These are phyloP conservation scores for Lasioglossum zephyrum DNA, from an alignment of 2,888 invertebrate genomes.

Conservation along the genomic window DNA sequence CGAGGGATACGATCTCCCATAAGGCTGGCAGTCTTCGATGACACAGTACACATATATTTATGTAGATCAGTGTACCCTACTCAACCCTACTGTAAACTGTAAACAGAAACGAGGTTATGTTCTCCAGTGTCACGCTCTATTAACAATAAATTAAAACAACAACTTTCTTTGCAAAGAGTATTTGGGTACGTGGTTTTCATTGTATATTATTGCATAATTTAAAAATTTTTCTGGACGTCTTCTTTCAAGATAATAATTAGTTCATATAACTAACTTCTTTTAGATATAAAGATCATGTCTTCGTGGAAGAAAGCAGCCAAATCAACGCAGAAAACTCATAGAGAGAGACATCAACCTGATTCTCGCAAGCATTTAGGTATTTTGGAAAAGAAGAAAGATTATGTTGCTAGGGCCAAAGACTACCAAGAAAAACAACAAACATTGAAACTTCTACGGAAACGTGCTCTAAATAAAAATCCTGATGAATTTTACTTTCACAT, in stretches of 20 bases:
- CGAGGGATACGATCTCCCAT: no score
- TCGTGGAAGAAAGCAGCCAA: slow-evolving; percentile 96
- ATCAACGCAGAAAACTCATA: slow-evolving; percentile 92
- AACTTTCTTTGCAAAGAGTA: background rate
- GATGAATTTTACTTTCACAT: slow-evolving; percentile 99
- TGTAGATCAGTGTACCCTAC: no score
- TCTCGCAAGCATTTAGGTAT: slow-evolving; percentile 91
- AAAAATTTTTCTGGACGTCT: background rate
- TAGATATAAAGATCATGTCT: slow-evolving; percentile 86
- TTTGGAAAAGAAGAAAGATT: slow-evolving; percentile 96
- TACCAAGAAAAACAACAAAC: slow-evolving; percentile 93
- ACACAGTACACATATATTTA: no score
- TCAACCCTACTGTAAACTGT: no score
- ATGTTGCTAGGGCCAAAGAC: slow-evolving; percentile 91
- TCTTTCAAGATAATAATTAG: background rate
- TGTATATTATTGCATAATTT: background rate
- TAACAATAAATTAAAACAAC: background rate
- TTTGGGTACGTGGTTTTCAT: background rate
- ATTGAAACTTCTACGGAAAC: slow-evolving; percentile 91
- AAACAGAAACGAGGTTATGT: slow-evolving; percentile 44
- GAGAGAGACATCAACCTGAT: slow-evolving; percentile 94
- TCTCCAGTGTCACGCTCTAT: background rate
- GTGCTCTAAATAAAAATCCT: slow-evolving; percentile 96
- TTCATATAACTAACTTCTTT: background rate
- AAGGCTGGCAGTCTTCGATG: no score